Evolutionary conservation across 2,888 invertebrate genomes (phyloP).

Genomic region (Elmis aenea): DNA sequence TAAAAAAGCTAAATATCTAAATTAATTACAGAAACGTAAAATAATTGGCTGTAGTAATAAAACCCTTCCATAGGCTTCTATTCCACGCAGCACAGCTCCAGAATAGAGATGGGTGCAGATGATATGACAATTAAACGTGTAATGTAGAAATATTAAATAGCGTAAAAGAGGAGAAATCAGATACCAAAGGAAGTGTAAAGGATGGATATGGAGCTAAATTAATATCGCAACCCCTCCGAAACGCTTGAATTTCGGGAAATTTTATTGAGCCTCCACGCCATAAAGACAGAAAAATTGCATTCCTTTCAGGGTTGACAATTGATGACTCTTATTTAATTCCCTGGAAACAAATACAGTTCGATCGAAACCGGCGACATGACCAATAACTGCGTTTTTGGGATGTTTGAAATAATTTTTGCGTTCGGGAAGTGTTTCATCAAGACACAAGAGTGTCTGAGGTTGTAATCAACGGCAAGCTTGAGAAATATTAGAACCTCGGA

Average conservation of each 20-base stretch:
- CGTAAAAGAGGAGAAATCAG: constrained; percentile 10
- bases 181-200: constrained; percentile 10
- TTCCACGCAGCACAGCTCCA: constrained; percentile 27
- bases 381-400: no score
- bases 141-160: constrained; percentile 29
- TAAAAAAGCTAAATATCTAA: no score
- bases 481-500: constrained; percentile 22
- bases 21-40: constrained; percentile 32
- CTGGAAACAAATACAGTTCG: background rate
- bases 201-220: constrained; percentile 12
- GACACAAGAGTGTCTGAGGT: no score
- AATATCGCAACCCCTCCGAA: constrained; percentile 7
- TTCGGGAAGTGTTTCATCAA: constrained; percentile 1
- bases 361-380: background rate
- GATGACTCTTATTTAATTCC: background rate
- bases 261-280: constrained; percentile 5
- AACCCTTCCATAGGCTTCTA: constrained; percentile 19
- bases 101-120: constrained; percentile 27
- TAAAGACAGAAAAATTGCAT: no score
- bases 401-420: no score
- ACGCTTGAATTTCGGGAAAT: constrained; percentile 8
- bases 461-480: constrained; percentile 18
- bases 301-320: no score
- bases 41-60: constrained; percentile 26
- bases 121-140: constrained; percentile 31